Conservation (phyloP, 92 coral and sea anemone species). For the Bergia puertoricense region DNA sequence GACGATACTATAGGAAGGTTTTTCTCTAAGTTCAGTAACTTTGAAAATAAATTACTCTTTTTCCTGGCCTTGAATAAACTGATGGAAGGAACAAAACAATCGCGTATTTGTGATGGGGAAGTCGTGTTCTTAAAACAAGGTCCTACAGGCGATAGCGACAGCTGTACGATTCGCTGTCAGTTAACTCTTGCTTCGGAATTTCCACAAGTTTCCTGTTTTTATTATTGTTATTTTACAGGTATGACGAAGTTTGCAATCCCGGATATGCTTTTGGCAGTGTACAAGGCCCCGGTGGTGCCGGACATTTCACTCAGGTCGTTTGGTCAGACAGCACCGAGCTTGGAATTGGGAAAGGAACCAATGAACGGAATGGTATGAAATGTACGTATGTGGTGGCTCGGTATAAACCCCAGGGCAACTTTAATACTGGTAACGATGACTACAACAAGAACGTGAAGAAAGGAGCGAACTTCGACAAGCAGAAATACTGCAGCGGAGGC, state of each 20-base stretch:
- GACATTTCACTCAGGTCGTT: conserved; percentile 77
- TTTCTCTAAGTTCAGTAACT: no score
- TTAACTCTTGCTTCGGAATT: no score
- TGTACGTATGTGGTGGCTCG: conserved; percentile 77
- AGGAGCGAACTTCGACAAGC: conserved; percentile 43
- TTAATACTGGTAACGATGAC: conserved; percentile 43
- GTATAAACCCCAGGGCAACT: conserved; percentile 69
- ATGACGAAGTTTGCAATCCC: conserved; percentile 69
- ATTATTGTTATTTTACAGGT: conserved; percentile 43
- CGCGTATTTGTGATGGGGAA: no score
- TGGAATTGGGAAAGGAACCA: conserved; percentile 71
- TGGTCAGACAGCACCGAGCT: conserved; percentile 80
- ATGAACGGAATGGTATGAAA: conserved; percentile 51
- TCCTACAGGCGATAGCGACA: no score
- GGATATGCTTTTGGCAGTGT: conserved; percentile 60
- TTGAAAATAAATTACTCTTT: no score
- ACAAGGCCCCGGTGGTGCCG: conserved; percentile 62
- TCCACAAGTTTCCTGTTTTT: no score
- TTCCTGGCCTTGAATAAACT: no score
- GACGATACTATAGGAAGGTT: no score
- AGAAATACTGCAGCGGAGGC: not conserved
- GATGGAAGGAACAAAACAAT: no score
- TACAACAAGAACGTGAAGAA: conserved; percentile 62
- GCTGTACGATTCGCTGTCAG: no score
- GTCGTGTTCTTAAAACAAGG: no score